Base-by-base conservation (phyloP, 2,888 invertebrate genomes). In the Agrotis segetum region DNA sequence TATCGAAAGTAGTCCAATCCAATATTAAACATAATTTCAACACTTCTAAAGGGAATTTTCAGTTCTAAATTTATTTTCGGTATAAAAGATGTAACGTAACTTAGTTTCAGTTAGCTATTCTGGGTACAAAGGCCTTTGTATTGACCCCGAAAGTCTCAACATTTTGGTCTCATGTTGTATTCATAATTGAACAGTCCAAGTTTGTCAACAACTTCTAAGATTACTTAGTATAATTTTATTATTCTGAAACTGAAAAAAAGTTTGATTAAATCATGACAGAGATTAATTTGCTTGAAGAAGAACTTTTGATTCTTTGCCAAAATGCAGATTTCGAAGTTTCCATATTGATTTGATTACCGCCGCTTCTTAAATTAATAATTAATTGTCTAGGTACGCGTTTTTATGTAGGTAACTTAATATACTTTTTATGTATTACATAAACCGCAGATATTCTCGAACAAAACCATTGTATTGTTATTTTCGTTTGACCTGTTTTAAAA, bases 401-500 rank as follows among this genome's bases (percentile, higher is more conserved):
- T 24, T 46, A 40, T 63, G n/a, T n/a, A n/a, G n/a, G 19, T n/a
- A 52, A 11, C 17, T 11, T 21, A 49, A 19, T 21, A 14, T 44
- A 29, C 34, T 34, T 9, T 7, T 55, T 67, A 50, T 56, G 50
- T 71, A 65, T 65, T 56, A 76, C 56, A 63, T 63, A 71, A 63
- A 53, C 49, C 21, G n/a, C 55, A 61, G 58, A 71, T 58, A 65
- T 71, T 68, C 55, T 69, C 19, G 52, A 67, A 61, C 58, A 68
- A 21, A 49, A 67, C 17, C 21, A 74, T 64, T 74, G 69, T 73
- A 61, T 79, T 76, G 78, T 85, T 87, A 88, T 89, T 88, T 86
- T 85, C 73, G 82, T 82, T 83, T 88, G 86, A 87, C 86, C 86
- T 83, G 77, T 82, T 88, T 88, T 71, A 61, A 80, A 83, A 83